phyloP scores from a whole-genome alignment of 37 sponge, comb jelly and placozoan species.

The Mnemiopsis leidyi region DNA sequence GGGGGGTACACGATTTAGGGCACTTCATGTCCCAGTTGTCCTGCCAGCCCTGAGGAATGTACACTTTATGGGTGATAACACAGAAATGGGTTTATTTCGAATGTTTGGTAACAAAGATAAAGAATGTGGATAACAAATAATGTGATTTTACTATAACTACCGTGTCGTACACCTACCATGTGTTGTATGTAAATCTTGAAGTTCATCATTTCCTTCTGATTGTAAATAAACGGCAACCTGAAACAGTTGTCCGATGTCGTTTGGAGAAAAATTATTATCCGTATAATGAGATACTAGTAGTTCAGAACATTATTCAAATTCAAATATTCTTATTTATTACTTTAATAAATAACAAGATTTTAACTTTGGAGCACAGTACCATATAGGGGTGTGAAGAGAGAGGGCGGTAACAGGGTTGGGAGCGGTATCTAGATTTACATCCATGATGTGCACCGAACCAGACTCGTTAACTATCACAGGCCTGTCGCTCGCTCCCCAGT shows the following conservation, averaged over 20 bases:
- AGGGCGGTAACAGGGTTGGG: not conserved
- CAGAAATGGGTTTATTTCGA: too few relatives aligned
- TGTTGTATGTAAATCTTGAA: constrained; percentile 49
- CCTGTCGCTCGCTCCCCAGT: constrained; percentile 61
- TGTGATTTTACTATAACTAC: too few relatives aligned
- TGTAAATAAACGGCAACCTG: constrained; percentile 54
- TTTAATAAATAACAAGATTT: too few relatives aligned
- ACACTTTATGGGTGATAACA: too few relatives aligned
- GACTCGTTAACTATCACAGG: constrained; percentile 41
- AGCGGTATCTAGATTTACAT: constrained; percentile 8
- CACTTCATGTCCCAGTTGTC: constrained; percentile 46
- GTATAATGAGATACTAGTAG: not conserved
- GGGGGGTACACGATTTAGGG: constrained; percentile 5
- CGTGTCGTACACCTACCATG: constrained; percentile 12
- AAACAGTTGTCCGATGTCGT: not conserved
- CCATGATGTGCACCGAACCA: constrained; percentile 5
- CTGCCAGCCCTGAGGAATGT: constrained; percentile 42
- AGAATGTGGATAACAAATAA: too few relatives aligned
- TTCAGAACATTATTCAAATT: too few relatives aligned
- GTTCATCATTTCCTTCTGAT: constrained; percentile 65
- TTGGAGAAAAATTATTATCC: not conserved
- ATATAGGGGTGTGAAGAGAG: constrained; percentile 2
- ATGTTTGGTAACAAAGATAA: too few relatives aligned
- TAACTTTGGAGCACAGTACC: too few relatives aligned
- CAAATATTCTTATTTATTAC: too few relatives aligned